Evolutionary conservation across 2,797 vertebrate species (phyloP).

Genomic region (Coccyzus lansbergi): DNA sequence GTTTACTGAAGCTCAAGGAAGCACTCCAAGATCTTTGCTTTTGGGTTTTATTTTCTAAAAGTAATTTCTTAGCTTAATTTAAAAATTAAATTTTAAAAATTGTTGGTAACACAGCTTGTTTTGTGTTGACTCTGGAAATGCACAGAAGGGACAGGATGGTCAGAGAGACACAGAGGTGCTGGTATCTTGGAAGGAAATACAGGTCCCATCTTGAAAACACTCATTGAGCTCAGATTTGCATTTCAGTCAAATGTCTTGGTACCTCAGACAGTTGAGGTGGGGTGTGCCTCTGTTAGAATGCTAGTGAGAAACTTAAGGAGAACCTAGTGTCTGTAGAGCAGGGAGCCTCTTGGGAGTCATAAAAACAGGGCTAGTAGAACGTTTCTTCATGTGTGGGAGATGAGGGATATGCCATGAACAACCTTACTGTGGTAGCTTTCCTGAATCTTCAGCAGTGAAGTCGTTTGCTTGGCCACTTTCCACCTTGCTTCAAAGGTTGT

Average conservation of each 20-base stretch:
- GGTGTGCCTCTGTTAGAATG: background rate
- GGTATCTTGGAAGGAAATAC: background rate
- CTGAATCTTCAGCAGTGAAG: background rate
- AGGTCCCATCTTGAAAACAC: background rate
- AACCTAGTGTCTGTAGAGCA: background rate
- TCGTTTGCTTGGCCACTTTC: background rate
- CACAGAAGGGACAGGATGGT: background rate
- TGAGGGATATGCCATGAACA: background rate
- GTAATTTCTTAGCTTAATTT: background rate
- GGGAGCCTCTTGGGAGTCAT: background rate
- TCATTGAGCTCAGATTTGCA: accelerated
- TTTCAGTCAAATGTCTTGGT: background rate
- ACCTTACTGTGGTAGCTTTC: background rate
- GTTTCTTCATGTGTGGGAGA: background rate
- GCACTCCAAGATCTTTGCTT: background rate
- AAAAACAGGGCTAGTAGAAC: background rate
- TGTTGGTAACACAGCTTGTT: background rate
- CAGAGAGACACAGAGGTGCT: background rate
- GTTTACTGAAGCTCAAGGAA: background rate
- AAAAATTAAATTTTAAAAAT: background rate
- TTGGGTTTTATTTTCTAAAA: background rate
- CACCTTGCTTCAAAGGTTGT: background rate
- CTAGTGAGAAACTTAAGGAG: background rate
- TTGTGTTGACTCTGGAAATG: background rate
- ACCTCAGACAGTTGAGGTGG: background rate